Evolutionary conservation across 2,797 vertebrate species (phyloP).

Genomic region (Carapus acus): DNA sequence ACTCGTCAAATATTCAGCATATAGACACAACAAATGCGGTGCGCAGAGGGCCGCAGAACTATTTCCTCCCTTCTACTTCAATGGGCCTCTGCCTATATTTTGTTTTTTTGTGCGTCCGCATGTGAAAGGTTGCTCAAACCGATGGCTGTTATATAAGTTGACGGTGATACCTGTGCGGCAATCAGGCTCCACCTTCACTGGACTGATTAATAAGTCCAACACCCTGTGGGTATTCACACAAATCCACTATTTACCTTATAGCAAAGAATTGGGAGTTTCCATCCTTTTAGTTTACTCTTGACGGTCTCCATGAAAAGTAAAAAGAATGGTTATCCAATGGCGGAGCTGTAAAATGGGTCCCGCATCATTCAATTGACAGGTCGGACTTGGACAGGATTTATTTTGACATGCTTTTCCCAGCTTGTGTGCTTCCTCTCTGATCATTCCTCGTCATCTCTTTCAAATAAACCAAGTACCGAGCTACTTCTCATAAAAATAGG

Average conservation of each 20-base stretch:
- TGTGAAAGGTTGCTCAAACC: slow-evolving; percentile 14
- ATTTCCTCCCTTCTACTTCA: slow-evolving; percentile 28
- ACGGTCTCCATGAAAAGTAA: background rate
- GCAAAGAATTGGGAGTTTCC: no score
- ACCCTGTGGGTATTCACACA: no score
- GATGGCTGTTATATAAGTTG: background rate
- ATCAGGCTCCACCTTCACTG: slow-evolving; percentile 1
- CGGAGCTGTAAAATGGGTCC: background rate
- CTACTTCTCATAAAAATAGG: slow-evolving; percentile 56
- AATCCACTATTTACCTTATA: no score
- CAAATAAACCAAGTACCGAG: slow-evolving; percentile 59
- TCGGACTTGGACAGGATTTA: slow-evolving; percentile 39
- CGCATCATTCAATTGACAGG: slow-evolving; percentile 2
- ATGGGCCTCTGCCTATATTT: slow-evolving; percentile 35
- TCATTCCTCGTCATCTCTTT: slow-evolving; percentile 48
- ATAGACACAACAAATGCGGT: slow-evolving; percentile 36
- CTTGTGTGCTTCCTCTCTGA: slow-evolving; percentile 51
- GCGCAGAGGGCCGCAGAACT: slow-evolving; percentile 15
- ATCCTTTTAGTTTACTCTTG: background rate
- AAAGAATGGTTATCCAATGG: no score
- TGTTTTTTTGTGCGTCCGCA: slow-evolving; percentile 26
- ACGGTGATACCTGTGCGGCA: slow-evolving; percentile 6
- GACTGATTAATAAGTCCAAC: no score
- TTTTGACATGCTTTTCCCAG: slow-evolving; percentile 56
- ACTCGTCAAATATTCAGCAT: slow-evolving; percentile 27